Evolutionary conservation across 2,113 vertebrate species (phyloP), one percentile per base, ranked within the genome.

Genomic region (Tachysurus fulvidraco): DNA sequence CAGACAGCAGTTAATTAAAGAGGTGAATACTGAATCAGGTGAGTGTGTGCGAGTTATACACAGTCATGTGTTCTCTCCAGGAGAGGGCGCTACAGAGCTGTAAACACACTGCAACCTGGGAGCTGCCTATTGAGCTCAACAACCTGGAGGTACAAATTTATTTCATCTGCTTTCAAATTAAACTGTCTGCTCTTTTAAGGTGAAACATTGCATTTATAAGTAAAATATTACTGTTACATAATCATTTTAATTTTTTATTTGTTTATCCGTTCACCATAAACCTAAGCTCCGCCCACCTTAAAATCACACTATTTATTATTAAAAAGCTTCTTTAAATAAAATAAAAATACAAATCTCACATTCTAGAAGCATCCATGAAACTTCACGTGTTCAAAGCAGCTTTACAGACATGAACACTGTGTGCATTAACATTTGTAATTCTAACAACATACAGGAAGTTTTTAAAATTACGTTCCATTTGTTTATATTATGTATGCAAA

Each of bases 71-170:
- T 41, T 74, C 8, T 83, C 59, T 89, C 69, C 89, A 95, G 94
- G 93, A 96, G 88, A 93, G 88, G 89, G 93, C 92, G 16, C 80
- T 94, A 2, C 89, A 92, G 8, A 89, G 91, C 0, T 90, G 92
- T 87, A 94, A 95, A 92, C 88, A 91, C 52, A 89, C 88, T 1
- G 41, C 88, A 74, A 46, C 14, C 0, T 91, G 88, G 73, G 81
- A 74, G 0, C 0, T 95, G 84, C 93, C 92, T 79, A 88, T 67
- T 0, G 90, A 91, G 30, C 83, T 81, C 0, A 25, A 87, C 89
- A 95, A 95, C 85, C 89, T 93, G 71, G 83, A 94, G 91, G 95
- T 95, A 83, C 92, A 91, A 55, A 0, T 36, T 28, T 59, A 21
- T 25, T 69, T 19, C 5, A n/a, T 9, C 25, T 77, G 57, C 6